Conservation (phyloP, 2,113 vertebrate genomes). For the Brienomyrus brachyistius region DNA sequence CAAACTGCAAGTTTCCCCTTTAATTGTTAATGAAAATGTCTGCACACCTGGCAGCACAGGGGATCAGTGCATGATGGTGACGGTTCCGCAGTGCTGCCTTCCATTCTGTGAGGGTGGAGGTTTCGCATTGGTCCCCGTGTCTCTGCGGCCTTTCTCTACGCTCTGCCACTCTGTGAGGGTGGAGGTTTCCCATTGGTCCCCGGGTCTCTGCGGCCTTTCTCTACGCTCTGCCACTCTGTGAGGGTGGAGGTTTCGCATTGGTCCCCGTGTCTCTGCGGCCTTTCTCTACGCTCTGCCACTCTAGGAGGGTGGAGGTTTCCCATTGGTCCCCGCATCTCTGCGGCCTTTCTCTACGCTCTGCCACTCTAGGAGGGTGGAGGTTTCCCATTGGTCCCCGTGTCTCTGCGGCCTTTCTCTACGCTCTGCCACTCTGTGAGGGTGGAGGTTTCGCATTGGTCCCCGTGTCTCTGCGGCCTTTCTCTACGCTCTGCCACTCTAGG, state of each 20-base stretch:
- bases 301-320: background rate
- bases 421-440: too few relatives aligned
- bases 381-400: background rate
- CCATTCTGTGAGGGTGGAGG: background rate
- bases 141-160: too few relatives aligned
- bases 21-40: background rate
- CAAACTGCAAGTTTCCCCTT: background rate
- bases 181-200: too few relatives aligned
- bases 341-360: background rate
- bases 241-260: background rate
- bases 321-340: background rate
- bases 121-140: too few relatives aligned
- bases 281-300: background rate
- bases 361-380: accelerated
- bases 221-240: too few relatives aligned
- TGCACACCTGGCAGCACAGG: background rate
- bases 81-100: background rate
- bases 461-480: too few relatives aligned
- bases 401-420: too few relatives aligned
- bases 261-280: background rate
- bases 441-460: too few relatives aligned
- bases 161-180: too few relatives aligned
- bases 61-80: background rate
- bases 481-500: too few relatives aligned
- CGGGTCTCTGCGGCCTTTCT: too few relatives aligned